Evolutionary conservation across 2,888 invertebrate genomes (phyloP), one percentile per base, ranked within the genome.

Genomic region (Scaptomyza polygonia): DNA sequence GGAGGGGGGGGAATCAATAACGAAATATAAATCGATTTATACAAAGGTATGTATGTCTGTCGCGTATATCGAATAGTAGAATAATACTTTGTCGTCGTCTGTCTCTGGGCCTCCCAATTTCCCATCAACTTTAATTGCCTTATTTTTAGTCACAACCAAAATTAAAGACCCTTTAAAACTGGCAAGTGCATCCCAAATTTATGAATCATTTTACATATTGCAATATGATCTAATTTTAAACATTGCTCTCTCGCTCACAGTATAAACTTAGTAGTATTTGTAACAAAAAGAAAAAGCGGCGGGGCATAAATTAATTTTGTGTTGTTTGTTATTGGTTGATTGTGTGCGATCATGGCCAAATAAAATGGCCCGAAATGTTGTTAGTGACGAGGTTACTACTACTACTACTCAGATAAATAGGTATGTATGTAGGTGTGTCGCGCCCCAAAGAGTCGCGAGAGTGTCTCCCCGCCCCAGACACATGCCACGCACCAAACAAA

Each of bases 321-420:
- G n/a, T n/a, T n/a, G n/a, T n/a, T n/a, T n/a, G n/a, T n/a, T n/a
- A n/a, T n/a, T 32, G 32, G 48, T 29, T 45, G 45, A 66, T 29
- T 51, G 54, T 67, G 80, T 68, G 67, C 75, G 86, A 86, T 82
- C 82, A 82, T 82, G 82, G 86, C 82, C 82, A 82, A 82, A 80
- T 84, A 58, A 71, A 81, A 32, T 45, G 72, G 74, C 62, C 57
- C 55, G 57, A 52, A 56, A 51, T 52, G n/a, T n/a, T n/a, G 48
- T 34, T 45, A 30, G 40, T 61, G 65, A 66, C 73, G 73, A 75
- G 76, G 73, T 71, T 73, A 74, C 48, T 48, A 34, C 9, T 9
- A 5, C 61, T 62, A 55, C 0, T 5, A 11, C 11, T 14, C 3
- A 32, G 30, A 32, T 11, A 29, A 9, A 9, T 9, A 29, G 30